Percentiles rank a stretch among this genome's conserved stretches.
These are phyloP conservation scores for Erithacus rubecula DNA, from an alignment of 2,797 vertebrate species.

Conservation along the genomic window DNA sequence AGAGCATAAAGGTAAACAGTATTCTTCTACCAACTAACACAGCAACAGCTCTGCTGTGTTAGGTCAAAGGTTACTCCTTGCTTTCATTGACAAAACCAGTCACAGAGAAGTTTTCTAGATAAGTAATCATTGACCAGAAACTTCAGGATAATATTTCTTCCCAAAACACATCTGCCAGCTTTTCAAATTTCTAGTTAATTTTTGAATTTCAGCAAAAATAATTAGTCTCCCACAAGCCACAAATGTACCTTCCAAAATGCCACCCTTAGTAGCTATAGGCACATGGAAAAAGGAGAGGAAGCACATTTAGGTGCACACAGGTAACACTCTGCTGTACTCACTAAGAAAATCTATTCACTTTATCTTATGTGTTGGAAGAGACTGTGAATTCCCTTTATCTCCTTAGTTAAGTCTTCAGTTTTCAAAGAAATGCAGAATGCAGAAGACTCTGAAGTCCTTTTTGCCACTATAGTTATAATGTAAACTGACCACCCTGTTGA, in stretches of 20 bases:
- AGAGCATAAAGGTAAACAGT: background rate
- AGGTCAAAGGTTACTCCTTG: background rate
- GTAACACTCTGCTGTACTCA: background rate
- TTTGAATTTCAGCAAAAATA: background rate
- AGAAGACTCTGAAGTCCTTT: background rate
- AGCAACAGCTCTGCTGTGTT: background rate
- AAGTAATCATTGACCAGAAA: background rate
- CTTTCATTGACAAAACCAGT: background rate
- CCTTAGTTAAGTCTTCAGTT: background rate
- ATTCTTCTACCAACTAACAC: background rate
- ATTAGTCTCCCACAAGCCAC: fast-evolving
- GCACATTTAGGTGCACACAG: background rate
- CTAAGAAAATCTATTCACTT: background rate
- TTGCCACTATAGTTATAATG: background rate
- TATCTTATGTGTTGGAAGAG: background rate
- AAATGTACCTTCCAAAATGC: background rate
- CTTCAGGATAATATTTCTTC: background rate
- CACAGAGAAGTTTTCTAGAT: background rate
- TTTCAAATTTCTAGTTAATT: background rate
- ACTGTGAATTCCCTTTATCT: background rate
- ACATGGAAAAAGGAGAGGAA: background rate
- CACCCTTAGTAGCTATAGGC: background rate
- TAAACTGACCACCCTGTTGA: background rate
- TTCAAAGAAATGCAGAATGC: background rate
- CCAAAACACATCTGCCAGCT: background rate